These are phyloP conservation scores for Macrocentrus cingulum DNA, from an alignment of 1,140 invertebrate genomes.

Conservation along the genomic window DNA sequence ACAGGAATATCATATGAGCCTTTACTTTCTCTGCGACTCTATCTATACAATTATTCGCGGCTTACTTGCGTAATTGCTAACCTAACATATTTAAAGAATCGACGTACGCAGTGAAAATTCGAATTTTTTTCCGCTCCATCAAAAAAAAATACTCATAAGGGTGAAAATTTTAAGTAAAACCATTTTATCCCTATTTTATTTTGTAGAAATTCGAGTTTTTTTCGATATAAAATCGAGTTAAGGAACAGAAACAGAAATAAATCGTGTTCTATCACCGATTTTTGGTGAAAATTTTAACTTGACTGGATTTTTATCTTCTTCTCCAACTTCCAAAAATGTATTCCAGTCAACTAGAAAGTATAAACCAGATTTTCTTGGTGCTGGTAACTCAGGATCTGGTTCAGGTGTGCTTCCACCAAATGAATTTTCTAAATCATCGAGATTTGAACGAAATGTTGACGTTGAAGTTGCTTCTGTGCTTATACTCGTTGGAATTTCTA, in stretches of 20 bases:
- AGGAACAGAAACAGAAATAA: conserved; percentile 71
- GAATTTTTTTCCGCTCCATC: too few species aligned
- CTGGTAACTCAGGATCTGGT: conserved; percentile 63
- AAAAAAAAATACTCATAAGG: too few species aligned
- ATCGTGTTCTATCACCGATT: conserved; percentile 74
- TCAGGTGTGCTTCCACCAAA: conserved; percentile 67
- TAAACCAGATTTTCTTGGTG: conserved; percentile 71
- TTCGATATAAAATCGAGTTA: conserved; percentile 37
- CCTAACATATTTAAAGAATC: too few species aligned
- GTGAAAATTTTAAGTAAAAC: too few species aligned
- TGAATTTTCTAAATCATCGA: conserved; percentile 73
- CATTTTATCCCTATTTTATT: too few species aligned
- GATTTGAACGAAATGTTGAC: conserved; percentile 39
- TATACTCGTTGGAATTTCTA: too few species aligned
- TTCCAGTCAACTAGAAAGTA: conserved; percentile 86
- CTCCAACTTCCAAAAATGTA: conserved; percentile 77
- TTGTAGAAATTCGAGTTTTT: neutral
- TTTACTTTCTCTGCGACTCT: too few species aligned
- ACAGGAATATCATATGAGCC: too few species aligned
- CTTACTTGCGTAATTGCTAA: too few species aligned
- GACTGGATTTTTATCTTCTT: conserved; percentile 73
- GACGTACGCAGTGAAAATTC: too few species aligned
- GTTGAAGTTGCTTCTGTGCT: too few species aligned
- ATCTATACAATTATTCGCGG: too few species aligned
- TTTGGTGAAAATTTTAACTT: conserved; percentile 78